Evolutionary conservation across 2,113 vertebrate species (phyloP).

Genomic region (Tapirus terrestris): DNA sequence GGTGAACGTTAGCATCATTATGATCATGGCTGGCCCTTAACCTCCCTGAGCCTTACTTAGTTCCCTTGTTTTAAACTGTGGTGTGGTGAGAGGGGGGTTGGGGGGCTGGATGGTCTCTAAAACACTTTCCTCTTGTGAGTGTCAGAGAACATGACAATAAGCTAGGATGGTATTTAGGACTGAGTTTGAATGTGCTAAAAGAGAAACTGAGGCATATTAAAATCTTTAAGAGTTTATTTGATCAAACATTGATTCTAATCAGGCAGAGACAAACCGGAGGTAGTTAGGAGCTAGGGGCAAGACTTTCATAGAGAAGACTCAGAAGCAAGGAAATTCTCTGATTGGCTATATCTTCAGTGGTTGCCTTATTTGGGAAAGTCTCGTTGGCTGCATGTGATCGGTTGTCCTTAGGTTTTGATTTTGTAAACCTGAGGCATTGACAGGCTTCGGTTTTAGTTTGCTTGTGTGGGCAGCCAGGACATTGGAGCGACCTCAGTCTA

Average conservation of each 20-base stretch:
- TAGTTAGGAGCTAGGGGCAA: not conserved
- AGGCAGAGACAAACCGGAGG: not conserved
- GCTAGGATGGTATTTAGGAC: not conserved
- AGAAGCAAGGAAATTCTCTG: not conserved
- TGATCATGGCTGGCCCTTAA: not conserved
- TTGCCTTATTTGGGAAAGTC: not conserved
- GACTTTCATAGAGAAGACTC: not conserved
- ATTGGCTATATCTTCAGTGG: not conserved
- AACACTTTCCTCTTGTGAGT: not conserved
- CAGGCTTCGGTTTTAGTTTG: not conserved
- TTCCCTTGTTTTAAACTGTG: not conserved
- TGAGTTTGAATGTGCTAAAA: not conserved
- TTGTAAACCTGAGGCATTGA: not conserved
- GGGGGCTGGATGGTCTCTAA: not conserved
- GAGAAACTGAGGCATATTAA: not conserved
- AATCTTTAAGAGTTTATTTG: not conserved
- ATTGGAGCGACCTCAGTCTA: not conserved
- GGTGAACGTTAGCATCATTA: not conserved
- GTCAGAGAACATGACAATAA: not conserved
- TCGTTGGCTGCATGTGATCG: not conserved
- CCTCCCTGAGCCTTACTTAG: not conserved
- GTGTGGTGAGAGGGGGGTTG: rapidly evolving
- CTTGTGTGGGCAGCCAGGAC: not conserved
- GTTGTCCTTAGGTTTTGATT: not conserved
- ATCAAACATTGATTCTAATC: not conserved